Conservation (phyloP, 35 echinoderm and acorn worm genomes). For the Nesometra sesokonis region DNA sequence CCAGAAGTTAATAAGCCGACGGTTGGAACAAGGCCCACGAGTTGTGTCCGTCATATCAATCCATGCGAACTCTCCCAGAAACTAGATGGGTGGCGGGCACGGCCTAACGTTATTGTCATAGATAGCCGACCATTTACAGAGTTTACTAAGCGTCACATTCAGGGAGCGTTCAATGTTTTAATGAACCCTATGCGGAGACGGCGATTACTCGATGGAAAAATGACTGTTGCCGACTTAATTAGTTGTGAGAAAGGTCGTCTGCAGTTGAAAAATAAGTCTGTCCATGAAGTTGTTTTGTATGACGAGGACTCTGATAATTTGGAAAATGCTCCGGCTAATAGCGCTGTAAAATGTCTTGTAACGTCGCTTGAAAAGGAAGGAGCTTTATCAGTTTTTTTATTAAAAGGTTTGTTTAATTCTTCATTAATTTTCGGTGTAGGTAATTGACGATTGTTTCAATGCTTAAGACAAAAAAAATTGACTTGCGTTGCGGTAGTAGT, state of each 20-base stretch:
- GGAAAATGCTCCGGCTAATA: slow-evolving; percentile 50
- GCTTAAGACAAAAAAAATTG: too few species aligned
- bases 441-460: too few species aligned
- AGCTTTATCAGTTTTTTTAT: background rate
- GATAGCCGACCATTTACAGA: slow-evolving; percentile 85
- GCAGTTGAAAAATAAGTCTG: slow-evolving; percentile 2
- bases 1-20: background rate
- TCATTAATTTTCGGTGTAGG: too few species aligned
- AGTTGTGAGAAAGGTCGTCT: slow-evolving; percentile 69
- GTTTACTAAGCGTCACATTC: slow-evolving; percentile 76
- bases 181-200: slow-evolving; percentile 47
- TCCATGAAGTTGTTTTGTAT: slow-evolving; percentile 73
- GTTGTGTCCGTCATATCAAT: background rate
- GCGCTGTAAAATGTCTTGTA: slow-evolving; percentile 53
- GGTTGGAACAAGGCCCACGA: background rate
- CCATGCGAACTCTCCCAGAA: background rate
- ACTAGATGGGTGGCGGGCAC: background rate
- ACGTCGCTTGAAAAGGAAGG: slow-evolving; percentile 62
- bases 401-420: background rate
- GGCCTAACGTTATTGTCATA: slow-evolving; percentile 31
- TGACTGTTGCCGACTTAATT: slow-evolving; percentile 55
- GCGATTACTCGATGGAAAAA: slow-evolving; percentile 63
- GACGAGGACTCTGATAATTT: slow-evolving; percentile 74
- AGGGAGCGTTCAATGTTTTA: slow-evolving; percentile 74
- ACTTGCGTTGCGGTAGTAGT: too few species aligned